Evolutionary conservation across 2,888 invertebrate species (phyloP).

Genomic region (Drosophila putrida): DNA sequence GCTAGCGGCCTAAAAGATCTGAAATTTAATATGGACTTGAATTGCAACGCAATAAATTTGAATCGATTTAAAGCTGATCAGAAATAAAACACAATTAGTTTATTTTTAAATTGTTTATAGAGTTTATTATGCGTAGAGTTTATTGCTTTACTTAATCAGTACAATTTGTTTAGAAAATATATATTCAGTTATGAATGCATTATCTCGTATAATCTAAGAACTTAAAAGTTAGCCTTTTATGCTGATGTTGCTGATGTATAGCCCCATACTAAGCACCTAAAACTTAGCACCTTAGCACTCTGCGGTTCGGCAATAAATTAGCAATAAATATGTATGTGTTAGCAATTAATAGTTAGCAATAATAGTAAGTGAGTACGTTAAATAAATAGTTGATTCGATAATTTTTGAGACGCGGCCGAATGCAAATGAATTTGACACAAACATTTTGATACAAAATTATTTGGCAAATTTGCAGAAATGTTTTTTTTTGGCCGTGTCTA

Average conservation of each 20-base stretch:
- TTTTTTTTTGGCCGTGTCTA: conserved; percentile 22
- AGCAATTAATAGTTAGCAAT: conserved; percentile 61
- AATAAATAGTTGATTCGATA: conserved; percentile 52
- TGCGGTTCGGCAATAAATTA: conserved; percentile 53
- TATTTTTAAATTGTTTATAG: conserved; percentile 58
- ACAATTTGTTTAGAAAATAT: conserved; percentile 80
- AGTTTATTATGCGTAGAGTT: conserved; percentile 69
- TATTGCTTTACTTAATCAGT: conserved; percentile 83
- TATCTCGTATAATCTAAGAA: conserved; percentile 36
- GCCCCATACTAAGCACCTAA: conserved; percentile 51
- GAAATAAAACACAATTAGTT: conserved; percentile 2
- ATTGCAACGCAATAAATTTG: too few species aligned
- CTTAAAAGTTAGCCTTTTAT: conserved; percentile 45
- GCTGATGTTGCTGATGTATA: conserved; percentile 35
- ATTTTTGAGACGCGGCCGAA: conserved; percentile 41
- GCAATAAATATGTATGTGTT: conserved; percentile 32
- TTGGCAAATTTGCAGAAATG: conserved; percentile 67
- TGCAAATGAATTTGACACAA: conserved; percentile 68
- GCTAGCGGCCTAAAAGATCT: too few species aligned
- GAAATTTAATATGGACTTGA: too few species aligned
- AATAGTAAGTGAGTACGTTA: conserved; percentile 55
- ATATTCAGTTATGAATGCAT: conserved; percentile 46
- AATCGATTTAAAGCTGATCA: neutral
- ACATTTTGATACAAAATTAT: conserved; percentile 84
- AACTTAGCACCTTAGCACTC: conserved; percentile 66